Evolutionary conservation across 2,797 vertebrate genomes (phyloP), one percentile per base, ranked within the genome.

Genomic region (Ambastaia sidthimunki): DNA sequence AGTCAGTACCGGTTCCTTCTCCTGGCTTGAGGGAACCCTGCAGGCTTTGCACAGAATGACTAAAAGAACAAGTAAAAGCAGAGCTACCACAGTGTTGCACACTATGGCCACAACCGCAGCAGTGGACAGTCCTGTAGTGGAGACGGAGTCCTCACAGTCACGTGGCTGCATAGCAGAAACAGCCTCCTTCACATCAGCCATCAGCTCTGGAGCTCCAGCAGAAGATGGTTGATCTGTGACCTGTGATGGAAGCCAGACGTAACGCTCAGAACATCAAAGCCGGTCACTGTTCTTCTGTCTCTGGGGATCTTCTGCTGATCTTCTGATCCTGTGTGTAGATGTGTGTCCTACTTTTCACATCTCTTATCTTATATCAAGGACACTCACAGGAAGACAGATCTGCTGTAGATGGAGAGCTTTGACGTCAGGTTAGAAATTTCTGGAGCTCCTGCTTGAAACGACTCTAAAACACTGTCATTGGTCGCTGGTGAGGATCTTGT

Each of bases 101-200:
- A 87, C 91, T 1, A 95, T 93, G 83, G 94, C 94, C 85, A 94
- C 94, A 75, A 94, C 52, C 0, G 94, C 94, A 3, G 93, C 94
- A 2, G 90, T 91, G 73, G 93, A 94, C 67, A 95, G 88, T 55
- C 87, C 90, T 15, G 72, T 71, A 41, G 59, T 16, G 48, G 41
- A 44, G 54, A 63, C n/a, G n/a, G 79, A 59, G 18, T 59, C 59
- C 50, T 72, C 60, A 34, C 48, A 78, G 69, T 80, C 77, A 70
- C 21, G 44, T 67, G 55, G 73, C 50, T 48, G 73, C 60, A 73
- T 67, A 7, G 25, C 65, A 21, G 63, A 76, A 25, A 81, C 81
- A 78, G 7, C 48, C 16, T 59, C 57, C 18, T 9, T 77, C 52
- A 41, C 73, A 78, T 74, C 62, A 76, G 73, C 50, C 62, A 50